A percentile compares a stretch with the other conserved stretches of the same genome.
phyloP scores from a whole-genome alignment of 37 sponge, comb jelly and placozoan genomes.

The Eunapius fragilis region DNA sequence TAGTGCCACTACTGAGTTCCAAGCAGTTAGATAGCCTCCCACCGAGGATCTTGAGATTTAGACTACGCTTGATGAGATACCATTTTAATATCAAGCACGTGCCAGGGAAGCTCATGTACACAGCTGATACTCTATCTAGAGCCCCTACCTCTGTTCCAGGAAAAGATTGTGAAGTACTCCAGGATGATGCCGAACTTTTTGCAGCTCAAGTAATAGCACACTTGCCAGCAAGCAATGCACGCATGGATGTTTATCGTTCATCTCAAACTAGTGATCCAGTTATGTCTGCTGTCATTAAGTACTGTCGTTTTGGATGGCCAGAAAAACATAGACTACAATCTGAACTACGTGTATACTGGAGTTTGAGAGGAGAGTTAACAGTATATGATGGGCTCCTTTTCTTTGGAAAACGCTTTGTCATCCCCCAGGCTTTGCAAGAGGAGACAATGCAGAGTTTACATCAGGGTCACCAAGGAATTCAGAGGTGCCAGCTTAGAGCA shows the following conservation, averaged over 20 bases:
- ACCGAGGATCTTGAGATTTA: conserved; percentile 21
- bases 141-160: conserved; percentile 12
- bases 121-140: conserved; percentile 40
- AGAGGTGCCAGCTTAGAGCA: conserved; percentile 13
- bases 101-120: conserved; percentile 43
- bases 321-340: too few relatives aligned
- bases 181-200: too few relatives aligned
- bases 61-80: conserved; percentile 4
- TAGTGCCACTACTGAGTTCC: conserved; percentile 35
- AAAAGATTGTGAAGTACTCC: too few relatives aligned
- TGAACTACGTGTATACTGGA: too few relatives aligned
- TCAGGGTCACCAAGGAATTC: conserved; percentile 42
- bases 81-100: conserved; percentile 10
- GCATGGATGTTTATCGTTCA: too few relatives aligned
- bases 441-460: conserved; percentile 4
- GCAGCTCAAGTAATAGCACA: too few relatives aligned
- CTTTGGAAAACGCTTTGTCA: background rate
- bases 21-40: conserved; percentile 31
- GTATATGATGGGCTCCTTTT: background rate
- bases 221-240: too few relatives aligned
- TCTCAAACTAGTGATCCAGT: too few relatives aligned
- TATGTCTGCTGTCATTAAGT: too few relatives aligned
- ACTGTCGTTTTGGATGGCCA: too few relatives aligned
- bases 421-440: background rate
- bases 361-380: too few relatives aligned